Base-by-base conservation (phyloP, 2,888 invertebrate genomes). In the Drosophila setosimentum region DNA sequence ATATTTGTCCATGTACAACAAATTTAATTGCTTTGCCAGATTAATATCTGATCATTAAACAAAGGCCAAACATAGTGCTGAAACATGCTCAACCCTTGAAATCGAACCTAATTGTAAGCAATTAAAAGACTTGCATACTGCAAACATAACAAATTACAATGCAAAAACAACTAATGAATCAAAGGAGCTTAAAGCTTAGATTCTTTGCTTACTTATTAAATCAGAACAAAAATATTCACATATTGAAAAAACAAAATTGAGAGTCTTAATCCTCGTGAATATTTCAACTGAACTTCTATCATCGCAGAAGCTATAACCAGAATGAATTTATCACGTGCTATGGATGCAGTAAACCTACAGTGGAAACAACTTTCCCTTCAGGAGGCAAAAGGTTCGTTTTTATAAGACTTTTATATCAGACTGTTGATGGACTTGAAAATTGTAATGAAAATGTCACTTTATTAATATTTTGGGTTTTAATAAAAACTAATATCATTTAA, bases 1-100 rank as follows among this genome's bases (percentile, higher is more conserved):
- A 64, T 51, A 53, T 30, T 65, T 67, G 48, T 48, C 50, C 40
- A 33, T 60, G 70, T 58, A 33, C 24, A 51, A 37, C 55, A 66
- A 71, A 61, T 78, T 78, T 72, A 83, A 82, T 80, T 83, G 82
- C 71, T 82, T 68, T 67, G 51, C 32, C 71, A 80, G 73, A 82
- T 73, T 82, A 78, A 78, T 78, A 64, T 61, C 57, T 67, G 49
- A 54, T 61, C 59, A 62, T 60, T 72, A 73, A 73, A 65, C 67
- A 83, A 73, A 55, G 73, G 66, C 35, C 48, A 68, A 65, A 49
- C 37, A 13, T n/a, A 55, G 37, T 37, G 49, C 40, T 70, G 60
- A 57, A 29, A 16, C 40, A n/a, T 10, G 48, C 59, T 61, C 32
- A 30, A 30, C 65, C 55, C 50, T 63, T 2, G 13, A 7, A 58